These are phyloP conservation scores for Mastomys coucha DNA, from an alignment of 2,113 vertebrate species.

Conservation along the genomic window DNA sequence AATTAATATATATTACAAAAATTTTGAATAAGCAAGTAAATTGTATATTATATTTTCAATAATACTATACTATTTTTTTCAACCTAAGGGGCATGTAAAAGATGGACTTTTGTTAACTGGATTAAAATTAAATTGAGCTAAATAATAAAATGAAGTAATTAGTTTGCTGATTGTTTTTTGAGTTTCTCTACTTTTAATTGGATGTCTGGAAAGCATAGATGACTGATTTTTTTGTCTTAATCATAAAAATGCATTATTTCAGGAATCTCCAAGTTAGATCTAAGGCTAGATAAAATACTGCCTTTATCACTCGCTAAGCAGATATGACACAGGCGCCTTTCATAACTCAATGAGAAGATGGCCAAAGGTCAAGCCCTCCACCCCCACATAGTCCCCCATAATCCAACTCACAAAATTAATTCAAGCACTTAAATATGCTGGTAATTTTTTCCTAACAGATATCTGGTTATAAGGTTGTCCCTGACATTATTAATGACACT, in stretches of 20 bases:
- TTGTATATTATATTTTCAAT: constrained; percentile 24
- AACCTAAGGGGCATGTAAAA: neutral
- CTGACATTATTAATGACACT: no score
- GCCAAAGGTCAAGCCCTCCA: neutral
- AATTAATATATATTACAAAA: neutral
- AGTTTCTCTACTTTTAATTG: neutral
- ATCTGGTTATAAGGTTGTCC: neutral
- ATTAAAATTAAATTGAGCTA: neutral
- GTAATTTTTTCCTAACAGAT: constrained; percentile 24
- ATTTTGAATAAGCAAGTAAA: constrained; percentile 40
- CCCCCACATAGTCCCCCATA: neutral
- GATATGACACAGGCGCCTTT: constrained; percentile 1
- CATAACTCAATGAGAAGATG: neutral
- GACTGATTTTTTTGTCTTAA: constrained; percentile 34
- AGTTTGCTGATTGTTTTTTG: neutral
- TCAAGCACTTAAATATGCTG: neutral
- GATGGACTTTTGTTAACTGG: neutral
- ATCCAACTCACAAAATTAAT: constrained; percentile 33
- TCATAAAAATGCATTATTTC: constrained; percentile 33
- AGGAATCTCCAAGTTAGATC: constrained; percentile 37
- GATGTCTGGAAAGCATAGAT: constrained; percentile 11
- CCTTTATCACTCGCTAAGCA: constrained; percentile 20
- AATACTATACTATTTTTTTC: neutral
- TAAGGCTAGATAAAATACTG: constrained; percentile 35
- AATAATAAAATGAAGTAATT: neutral